Conservation (phyloP, 2,888 invertebrate species). For the Ditula angustiorana region DNA sequence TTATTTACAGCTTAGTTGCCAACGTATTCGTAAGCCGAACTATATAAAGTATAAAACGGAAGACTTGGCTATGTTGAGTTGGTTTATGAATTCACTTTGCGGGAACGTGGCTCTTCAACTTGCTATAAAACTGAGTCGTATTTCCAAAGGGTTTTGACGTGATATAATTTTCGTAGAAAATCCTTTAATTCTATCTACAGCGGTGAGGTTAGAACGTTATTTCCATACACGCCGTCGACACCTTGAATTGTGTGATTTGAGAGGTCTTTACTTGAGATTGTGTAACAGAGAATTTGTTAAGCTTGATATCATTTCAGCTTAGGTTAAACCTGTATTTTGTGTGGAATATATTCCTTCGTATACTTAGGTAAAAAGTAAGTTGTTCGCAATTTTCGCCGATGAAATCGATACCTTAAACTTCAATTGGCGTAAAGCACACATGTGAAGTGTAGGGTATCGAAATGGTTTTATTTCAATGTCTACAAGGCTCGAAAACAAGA, state of each 20-base stretch:
- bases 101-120: slow-evolving; percentile 44
- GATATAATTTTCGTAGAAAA: slow-evolving; percentile 39
- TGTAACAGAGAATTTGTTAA: slow-evolving; percentile 1
- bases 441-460: too few species aligned
- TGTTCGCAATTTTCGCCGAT: too few species aligned
- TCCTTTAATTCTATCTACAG: slow-evolving; percentile 22
- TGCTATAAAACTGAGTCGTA: slow-evolving; percentile 52
- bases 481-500: too few species aligned
- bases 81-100: slow-evolving; percentile 56
- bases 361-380: neutral
- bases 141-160: slow-evolving; percentile 49
- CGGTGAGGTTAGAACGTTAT: slow-evolving; percentile 16
- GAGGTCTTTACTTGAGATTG: slow-evolving; percentile 11
- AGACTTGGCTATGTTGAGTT: slow-evolving; percentile 39
- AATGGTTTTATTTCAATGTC: too few species aligned
- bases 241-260: slow-evolving; percentile 21
- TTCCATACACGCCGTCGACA: slow-evolving; percentile 20
- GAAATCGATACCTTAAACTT: too few species aligned
- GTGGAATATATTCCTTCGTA: neutral
- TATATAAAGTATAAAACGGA: slow-evolving; percentile 42
- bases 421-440: too few species aligned
- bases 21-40: slow-evolving; percentile 33
- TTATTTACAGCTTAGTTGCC: slow-evolving; percentile 19
- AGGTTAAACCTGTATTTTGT: neutral
- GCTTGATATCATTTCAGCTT: neutral